Evolutionary conservation across 2,888 invertebrate species (phyloP).

Genomic region (Zele albiditarsus): DNA sequence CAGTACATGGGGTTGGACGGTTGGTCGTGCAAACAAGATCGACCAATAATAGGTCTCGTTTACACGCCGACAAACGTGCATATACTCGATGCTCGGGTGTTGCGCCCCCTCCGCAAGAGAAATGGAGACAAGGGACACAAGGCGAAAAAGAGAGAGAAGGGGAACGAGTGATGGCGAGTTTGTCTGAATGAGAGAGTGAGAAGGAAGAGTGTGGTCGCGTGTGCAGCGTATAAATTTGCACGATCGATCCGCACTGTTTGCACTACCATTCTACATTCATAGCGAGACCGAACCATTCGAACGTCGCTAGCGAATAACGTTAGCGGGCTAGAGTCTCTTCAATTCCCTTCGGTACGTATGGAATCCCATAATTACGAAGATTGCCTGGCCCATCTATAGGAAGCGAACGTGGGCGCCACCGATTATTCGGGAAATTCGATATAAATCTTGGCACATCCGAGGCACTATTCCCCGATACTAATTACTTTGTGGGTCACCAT

Average conservation of each 20-base stretch:
- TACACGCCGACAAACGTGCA: constrained; percentile 54
- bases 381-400: constrained; percentile 39
- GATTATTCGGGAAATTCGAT: constrained; percentile 31
- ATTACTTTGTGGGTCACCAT: constrained; percentile 24
- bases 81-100: constrained; percentile 33
- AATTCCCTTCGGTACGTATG: constrained; percentile 47
- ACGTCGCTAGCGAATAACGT: constrained; percentile 25
- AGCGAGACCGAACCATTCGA: constrained; percentile 23
- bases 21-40: constrained; percentile 57
- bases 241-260: constrained; percentile 46
- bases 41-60: constrained; percentile 59
- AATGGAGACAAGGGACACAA: constrained; percentile 15
- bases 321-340: constrained; percentile 31
- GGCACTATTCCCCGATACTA: constrained; percentile 17
- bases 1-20: constrained; percentile 23
- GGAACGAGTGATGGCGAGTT: background rate
- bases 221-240: constrained; percentile 44
- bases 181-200: too few species aligned
- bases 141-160: background rate
- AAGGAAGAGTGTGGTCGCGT: constrained; percentile 35
- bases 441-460: constrained; percentile 24
- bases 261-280: constrained; percentile 39
- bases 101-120: constrained; percentile 12
- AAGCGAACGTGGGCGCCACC: constrained; percentile 4
- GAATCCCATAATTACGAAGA: constrained; percentile 52